Evolutionary conservation across 2,888 invertebrate species (phyloP).

Genomic region (Apamea monoglypha): DNA sequence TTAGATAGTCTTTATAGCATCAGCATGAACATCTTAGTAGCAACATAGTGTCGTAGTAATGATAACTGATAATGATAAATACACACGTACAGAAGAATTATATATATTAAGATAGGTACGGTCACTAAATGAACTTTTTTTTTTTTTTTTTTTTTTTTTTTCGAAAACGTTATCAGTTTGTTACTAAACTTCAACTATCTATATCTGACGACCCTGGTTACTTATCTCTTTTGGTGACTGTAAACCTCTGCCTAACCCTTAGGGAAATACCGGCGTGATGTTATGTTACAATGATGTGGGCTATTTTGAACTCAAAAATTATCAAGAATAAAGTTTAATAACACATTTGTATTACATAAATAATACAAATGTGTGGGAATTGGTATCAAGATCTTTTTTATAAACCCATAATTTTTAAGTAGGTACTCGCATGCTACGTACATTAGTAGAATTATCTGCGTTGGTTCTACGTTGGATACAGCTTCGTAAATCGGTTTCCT

Average conservation of each 20-base stretch:
- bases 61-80: no score
- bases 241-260: not conserved
- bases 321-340: not conserved
- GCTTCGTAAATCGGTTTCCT: constrained; percentile 18
- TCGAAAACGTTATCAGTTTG: no score
- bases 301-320: no score
- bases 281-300: not conserved
- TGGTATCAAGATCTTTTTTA: not conserved
- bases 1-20: constrained; percentile 23
- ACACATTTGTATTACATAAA: no score
- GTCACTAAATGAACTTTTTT: no score
- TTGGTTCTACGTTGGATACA: not conserved
- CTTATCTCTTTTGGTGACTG: not conserved
- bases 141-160: no score
- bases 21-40: not conserved
- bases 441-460: not conserved
- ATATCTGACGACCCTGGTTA: not conserved
- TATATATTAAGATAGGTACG: no score
- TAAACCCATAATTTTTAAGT: not conserved
- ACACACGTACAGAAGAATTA: no score
- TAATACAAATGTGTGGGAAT: not conserved
- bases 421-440: not conserved
- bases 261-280: not conserved
- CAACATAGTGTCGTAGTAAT: not conserved
- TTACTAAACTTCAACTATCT: no score